Conservation (phyloP, 1,140 invertebrate genomes). For the Megathymus violae region DNA sequence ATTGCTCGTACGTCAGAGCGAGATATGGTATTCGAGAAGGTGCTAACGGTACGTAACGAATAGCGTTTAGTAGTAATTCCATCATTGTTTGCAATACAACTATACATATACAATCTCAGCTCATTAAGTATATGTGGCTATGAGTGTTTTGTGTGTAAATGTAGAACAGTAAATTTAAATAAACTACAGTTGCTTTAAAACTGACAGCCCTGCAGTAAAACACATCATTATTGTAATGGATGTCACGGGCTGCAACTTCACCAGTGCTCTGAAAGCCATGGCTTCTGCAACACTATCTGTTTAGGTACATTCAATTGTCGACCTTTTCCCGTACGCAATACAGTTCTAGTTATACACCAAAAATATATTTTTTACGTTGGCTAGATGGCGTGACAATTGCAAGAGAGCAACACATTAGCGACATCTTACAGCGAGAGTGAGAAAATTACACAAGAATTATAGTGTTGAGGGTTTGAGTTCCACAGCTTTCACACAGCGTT, state of each 20-base stretch:
- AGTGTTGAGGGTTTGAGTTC: conserved; percentile 51
- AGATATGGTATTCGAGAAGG: too few relatives aligned
- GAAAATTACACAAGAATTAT: conserved; percentile 75
- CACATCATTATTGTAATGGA: conserved; percentile 80
- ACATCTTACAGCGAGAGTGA: conserved; percentile 71
- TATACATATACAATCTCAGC: too few relatives aligned
- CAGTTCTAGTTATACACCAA: conserved; percentile 22
- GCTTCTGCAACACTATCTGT: conserved; percentile 32
- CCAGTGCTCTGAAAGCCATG: conserved; percentile 67
- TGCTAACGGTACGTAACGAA: too few relatives aligned
- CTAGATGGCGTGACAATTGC: conserved; percentile 71
- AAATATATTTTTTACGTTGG: conserved; percentile 50
- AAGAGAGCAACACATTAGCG: conserved; percentile 76
- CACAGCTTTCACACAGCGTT: conserved; percentile 48
- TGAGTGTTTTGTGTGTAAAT: too few relatives aligned
- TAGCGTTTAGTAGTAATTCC: too few relatives aligned
- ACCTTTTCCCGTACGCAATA: conserved; percentile 37
- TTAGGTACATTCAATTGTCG: conserved; percentile 31
- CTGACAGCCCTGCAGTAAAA: conserved; percentile 58
- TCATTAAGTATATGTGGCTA: too few relatives aligned
- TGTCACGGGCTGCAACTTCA: conserved; percentile 76
- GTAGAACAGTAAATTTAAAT: too few relatives aligned
- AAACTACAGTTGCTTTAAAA: too few relatives aligned
- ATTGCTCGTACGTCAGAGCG: too few relatives aligned
- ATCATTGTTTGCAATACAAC: conserved; percentile 30